A percentile compares a stretch with the other conserved stretches of the same genome.
Conservation (phyloP, 2,888 invertebrate genomes). For the Nezara viridula region DNA sequence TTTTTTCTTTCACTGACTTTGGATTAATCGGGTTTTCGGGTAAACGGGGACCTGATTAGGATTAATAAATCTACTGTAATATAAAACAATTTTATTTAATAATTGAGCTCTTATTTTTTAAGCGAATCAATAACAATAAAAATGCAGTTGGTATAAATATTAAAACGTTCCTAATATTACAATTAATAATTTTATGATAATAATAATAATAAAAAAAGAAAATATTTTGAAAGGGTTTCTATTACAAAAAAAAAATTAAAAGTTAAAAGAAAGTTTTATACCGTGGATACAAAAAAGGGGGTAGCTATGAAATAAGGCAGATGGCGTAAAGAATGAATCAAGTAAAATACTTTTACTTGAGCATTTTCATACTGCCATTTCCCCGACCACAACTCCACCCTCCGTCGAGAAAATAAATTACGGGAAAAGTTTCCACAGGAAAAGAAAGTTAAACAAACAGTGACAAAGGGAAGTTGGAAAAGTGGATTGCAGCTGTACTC, state of each 20-base stretch:
- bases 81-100: too few relatives aligned
- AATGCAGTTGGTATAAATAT: too few relatives aligned
- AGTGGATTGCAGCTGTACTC: constrained; percentile 41
- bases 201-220: too few relatives aligned
- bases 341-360: constrained; percentile 5
- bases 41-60: too few relatives aligned
- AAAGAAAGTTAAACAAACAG: constrained; percentile 46
- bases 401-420: constrained; percentile 28
- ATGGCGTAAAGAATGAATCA: background rate
- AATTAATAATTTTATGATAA: too few relatives aligned
- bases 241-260: background rate
- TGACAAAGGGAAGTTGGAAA: constrained; percentile 39
- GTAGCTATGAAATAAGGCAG: background rate
- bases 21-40: too few relatives aligned
- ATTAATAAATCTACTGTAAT: too few relatives aligned
- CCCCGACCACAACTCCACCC: background rate
- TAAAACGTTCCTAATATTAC: too few relatives aligned
- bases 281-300: background rate
- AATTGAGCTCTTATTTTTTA: too few relatives aligned
- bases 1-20: too few relatives aligned
- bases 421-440: background rate
- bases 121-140: too few relatives aligned
- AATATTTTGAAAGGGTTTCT: too few relatives aligned
- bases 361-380: background rate
- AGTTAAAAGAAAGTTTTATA: background rate